Evolutionary conservation across 2,113 vertebrate species (phyloP).

Genomic region (Megaptera novaeangliae): DNA sequence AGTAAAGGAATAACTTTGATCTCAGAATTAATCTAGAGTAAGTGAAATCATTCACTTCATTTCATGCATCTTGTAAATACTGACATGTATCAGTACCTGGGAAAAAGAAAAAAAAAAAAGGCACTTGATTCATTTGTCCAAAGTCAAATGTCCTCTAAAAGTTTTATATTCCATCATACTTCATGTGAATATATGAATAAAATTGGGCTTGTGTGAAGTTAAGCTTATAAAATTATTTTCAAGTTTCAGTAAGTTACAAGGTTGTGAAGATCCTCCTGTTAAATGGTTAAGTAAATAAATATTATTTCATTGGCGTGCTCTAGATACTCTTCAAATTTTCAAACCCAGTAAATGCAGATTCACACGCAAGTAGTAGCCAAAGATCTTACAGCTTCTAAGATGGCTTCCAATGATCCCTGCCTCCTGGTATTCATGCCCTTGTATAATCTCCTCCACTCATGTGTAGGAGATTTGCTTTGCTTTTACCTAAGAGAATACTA

Average conservation of each 20-base stretch:
- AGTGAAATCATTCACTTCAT: not conserved
- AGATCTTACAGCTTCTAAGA: not conserved
- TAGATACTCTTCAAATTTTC: conserved; percentile 7
- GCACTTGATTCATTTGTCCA: not conserved
- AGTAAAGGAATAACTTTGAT: conserved; percentile 17
- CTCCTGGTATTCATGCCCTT: not conserved
- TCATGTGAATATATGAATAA: conserved; percentile 24
- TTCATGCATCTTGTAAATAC: not conserved
- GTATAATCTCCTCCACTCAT: not conserved
- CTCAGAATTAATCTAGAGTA: conserved; percentile 25
- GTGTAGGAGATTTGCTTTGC: not conserved
- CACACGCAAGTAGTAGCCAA: not conserved
- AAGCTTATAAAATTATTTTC: conserved; percentile 31
- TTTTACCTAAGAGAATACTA: not conserved
- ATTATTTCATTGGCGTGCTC: conserved; percentile 37
- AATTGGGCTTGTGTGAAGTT: conserved; percentile 8
- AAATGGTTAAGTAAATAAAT: conserved; percentile 32
- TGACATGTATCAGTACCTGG: not conserved
- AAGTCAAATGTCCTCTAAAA: not conserved
- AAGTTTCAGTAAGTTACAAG: conserved; percentile 14
- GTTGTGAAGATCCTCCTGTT: not conserved
- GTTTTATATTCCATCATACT: not conserved
- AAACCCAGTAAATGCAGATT: conserved; percentile 16
- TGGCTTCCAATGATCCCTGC: not conserved
- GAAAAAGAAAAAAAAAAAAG: conserved; percentile 11